A percentile compares a stretch with the other conserved stretches of the same genome.
Evolutionary conservation across 2,888 invertebrate species (phyloP).

Genomic region (Anorthoa munda): DNA sequence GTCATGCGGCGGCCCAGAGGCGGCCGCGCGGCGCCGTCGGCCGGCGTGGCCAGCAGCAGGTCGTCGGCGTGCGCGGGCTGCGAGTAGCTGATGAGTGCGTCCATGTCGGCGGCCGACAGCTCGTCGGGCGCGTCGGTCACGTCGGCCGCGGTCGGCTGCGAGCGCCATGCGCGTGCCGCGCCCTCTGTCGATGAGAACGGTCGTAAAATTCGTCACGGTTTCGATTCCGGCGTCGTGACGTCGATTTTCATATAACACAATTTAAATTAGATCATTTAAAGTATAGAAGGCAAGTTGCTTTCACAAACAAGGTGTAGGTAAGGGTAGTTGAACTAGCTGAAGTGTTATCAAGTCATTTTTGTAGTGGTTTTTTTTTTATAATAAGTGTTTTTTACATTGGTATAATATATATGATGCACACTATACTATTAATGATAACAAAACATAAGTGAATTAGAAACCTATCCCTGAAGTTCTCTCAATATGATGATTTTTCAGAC

Average conservation of each 20-base stretch:
- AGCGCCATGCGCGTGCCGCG: conserved; percentile 70
- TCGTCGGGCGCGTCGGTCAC: conserved; percentile 62
- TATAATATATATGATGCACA: no score
- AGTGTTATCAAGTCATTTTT: no score
- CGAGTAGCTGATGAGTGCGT: conserved; percentile 94
- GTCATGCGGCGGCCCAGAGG: conserved; percentile 97
- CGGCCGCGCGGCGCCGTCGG: conserved; percentile 77
- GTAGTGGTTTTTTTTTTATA: no score
- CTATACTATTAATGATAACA: no score
- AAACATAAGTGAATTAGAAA: no score
- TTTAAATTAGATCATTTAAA: neutral
- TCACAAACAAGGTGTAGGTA: neutral
- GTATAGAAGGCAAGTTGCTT: neutral
- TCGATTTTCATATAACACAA: conserved; percentile 5
- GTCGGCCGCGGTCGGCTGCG: conserved; percentile 67
- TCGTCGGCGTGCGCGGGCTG: conserved; percentile 96
- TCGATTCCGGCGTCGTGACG: conserved; percentile 12
- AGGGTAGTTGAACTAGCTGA: no score
- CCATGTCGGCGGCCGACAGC: conserved; percentile 83
- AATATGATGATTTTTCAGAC: no score
- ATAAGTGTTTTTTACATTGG: no score
- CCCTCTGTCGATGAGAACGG: conserved; percentile 50
- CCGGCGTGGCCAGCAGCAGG: conserved; percentile 94
- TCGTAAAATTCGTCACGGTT: conserved; percentile 27
- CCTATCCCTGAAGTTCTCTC: no score